Conservation (phyloP, 2,888 invertebrate species). For the Spodoptera littoralis region DNA sequence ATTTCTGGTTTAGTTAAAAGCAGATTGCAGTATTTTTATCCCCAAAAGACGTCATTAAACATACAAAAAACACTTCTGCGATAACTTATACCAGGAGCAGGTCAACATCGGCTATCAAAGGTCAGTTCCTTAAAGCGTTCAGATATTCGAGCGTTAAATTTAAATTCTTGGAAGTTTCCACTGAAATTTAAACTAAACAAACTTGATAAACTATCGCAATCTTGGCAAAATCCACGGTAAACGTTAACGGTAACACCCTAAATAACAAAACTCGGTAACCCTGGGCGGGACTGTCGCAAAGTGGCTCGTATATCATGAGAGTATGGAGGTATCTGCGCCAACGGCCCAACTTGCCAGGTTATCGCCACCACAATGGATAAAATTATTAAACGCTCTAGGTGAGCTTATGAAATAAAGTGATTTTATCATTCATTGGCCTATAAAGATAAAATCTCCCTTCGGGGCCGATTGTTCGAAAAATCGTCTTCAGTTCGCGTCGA, state of each 20-base stretch:
- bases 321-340: slow-evolving; percentile 58
- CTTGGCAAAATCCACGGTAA: slow-evolving; percentile 28
- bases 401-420: slow-evolving; percentile 49
- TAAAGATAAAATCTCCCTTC: slow-evolving; percentile 42
- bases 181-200: slow-evolving; percentile 22
- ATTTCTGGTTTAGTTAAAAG: too few relatives aligned
- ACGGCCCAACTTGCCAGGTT: slow-evolving; percentile 59
- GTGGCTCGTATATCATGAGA: slow-evolving; percentile 61
- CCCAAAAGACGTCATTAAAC: slow-evolving; percentile 2
- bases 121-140: slow-evolving; percentile 7
- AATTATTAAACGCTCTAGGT: slow-evolving; percentile 59
- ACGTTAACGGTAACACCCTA: slow-evolving; percentile 33
- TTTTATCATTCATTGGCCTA: slow-evolving; percentile 45
- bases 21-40: background rate
- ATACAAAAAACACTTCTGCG: background rate
- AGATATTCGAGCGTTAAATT: slow-evolving; percentile 1
- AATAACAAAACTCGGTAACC: slow-evolving; percentile 46
- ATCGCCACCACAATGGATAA: slow-evolving; percentile 58
- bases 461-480: slow-evolving; percentile 39
- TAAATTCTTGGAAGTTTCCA: slow-evolving; percentile 6
- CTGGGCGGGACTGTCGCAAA: slow-evolving; percentile 58
- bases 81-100: slow-evolving; percentile 13
- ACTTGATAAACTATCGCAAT: slow-evolving; percentile 41
- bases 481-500: slow-evolving; percentile 9
- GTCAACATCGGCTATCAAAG: background rate